These are phyloP conservation scores for Aricia artaxerxes DNA, from an alignment of 2,888 invertebrate genomes.

Conservation along the genomic window DNA sequence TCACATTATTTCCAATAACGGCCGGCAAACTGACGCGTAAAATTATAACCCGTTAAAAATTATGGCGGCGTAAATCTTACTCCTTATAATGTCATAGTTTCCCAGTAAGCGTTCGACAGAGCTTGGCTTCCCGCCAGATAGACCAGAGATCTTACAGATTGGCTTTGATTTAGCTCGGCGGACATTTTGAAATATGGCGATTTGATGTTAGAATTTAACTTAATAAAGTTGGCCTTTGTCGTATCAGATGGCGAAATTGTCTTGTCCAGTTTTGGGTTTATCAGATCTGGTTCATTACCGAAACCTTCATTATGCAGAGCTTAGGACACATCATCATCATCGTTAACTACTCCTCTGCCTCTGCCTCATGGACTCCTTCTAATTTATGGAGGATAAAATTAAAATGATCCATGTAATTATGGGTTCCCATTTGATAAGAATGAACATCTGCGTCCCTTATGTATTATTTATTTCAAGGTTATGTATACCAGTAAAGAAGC, in stretches of 20 bases:
- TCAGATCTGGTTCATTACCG: background rate
- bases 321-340: background rate
- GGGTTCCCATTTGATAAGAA: background rate
- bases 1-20: constrained; percentile 25
- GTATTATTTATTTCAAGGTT: background rate
- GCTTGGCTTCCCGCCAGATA: constrained; percentile 19
- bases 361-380: background rate
- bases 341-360: background rate
- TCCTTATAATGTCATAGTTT: constrained; percentile 30
- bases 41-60: constrained; percentile 31
- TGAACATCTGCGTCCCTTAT: background rate
- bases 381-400: too few species aligned
- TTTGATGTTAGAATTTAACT: background rate
- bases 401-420: background rate
- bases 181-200: constrained; percentile 14
- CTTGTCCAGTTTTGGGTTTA: constrained; percentile 9
- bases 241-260: constrained; percentile 11
- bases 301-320: background rate
- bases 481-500: background rate
- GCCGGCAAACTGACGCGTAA: constrained; percentile 18
- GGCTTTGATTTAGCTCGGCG: constrained; percentile 1
- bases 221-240: constrained; percentile 11
- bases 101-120: constrained; percentile 28
- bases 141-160: constrained; percentile 17
- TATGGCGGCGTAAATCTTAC: constrained; percentile 21